phyloP scores from a whole-genome alignment of 2,888 invertebrate genomes.

The Vesta saturnalis region DNA sequence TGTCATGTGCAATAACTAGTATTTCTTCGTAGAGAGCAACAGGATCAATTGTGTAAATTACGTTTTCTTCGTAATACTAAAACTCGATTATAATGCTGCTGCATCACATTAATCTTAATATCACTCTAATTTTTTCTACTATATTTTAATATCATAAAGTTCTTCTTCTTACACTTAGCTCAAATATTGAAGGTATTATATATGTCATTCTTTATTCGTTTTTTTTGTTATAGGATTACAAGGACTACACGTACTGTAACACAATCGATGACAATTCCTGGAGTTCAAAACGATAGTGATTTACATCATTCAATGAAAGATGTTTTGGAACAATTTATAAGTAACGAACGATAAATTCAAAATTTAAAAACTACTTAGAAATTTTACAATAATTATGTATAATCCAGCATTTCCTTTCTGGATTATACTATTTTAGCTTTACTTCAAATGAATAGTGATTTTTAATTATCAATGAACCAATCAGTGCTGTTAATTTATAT shows the following conservation, averaged over 20 bases:
- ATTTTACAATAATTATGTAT: not conserved
- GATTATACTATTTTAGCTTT: not conserved
- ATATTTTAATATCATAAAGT: no score
- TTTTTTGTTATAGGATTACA: slow-evolving; percentile 60
- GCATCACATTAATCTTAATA: no score
- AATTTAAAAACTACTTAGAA: slow-evolving; percentile 35
- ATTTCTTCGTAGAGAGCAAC: no score
- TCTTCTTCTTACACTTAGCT: no score
- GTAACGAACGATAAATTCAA: slow-evolving; percentile 63
- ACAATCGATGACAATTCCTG: slow-evolving; percentile 56
- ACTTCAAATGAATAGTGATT: slow-evolving; percentile 5
- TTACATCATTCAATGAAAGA: slow-evolving; percentile 65
- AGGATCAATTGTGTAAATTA: no score
- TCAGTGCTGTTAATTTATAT: slow-evolving; percentile 4
- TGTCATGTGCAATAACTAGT: no score
- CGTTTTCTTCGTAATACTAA: no score
- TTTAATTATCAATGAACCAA: not conserved
- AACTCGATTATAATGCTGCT: no score
- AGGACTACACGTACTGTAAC: slow-evolving; percentile 64
- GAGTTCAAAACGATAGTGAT: slow-evolving; percentile 54
- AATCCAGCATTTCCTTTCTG: not conserved
- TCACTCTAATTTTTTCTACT: no score
- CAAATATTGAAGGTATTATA: no score
- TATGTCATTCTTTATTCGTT: not conserved
- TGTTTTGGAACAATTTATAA: slow-evolving; percentile 66